A percentile compares a stretch with the other conserved stretches of the same genome.
These are phyloP conservation scores for Elymnias hypermnestra DNA, from an alignment of 1,140 invertebrate genomes.

Conservation along the genomic window DNA sequence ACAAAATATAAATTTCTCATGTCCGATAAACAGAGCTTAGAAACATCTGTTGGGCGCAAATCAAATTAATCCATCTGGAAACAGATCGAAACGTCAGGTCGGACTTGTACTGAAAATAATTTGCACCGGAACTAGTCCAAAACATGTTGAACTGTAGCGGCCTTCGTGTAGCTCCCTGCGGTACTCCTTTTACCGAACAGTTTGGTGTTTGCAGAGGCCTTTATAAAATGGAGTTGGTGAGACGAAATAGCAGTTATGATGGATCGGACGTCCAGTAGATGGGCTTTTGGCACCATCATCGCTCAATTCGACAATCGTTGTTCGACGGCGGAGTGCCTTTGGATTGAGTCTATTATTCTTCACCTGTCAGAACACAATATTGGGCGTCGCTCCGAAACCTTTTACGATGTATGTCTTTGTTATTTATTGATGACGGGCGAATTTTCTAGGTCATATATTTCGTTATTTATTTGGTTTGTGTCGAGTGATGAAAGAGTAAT, in stretches of 20 bases:
- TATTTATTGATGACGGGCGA: conserved; percentile 17
- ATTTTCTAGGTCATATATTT: conserved; percentile 9
- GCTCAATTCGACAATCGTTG: conserved; percentile 64
- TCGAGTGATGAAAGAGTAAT: too few species aligned
- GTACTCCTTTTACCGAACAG: conserved; percentile 3
- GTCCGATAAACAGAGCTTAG: conserved; percentile 46
- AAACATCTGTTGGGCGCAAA: conserved; percentile 64
- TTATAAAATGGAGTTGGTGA: conserved; percentile 29
- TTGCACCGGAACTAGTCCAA: conserved; percentile 48
- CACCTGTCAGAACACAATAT: conserved; percentile 33
- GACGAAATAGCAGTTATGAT: conserved; percentile 60
- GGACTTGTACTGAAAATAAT: conserved; percentile 66
- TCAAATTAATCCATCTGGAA: conserved; percentile 74
- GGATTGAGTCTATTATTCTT: conserved; percentile 59
- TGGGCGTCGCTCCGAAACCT: conserved; percentile 19
- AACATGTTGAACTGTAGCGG: conserved; percentile 25
- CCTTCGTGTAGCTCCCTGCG: conserved; percentile 10
- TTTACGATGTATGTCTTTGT: conserved; percentile 19
- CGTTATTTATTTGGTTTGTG: conserved; percentile 2
- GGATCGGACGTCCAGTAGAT: conserved; percentile 61
- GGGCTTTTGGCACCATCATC: conserved; percentile 64
- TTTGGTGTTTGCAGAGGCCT: conserved; percentile 23
- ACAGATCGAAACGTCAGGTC: conserved; percentile 71
- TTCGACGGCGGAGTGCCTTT: conserved; percentile 54
- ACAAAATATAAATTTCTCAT: conserved; percentile 37